These are phyloP conservation scores for Epizoanthus scotinus DNA, from an alignment of 92 coral and sea anemone genomes.

Conservation along the genomic window DNA sequence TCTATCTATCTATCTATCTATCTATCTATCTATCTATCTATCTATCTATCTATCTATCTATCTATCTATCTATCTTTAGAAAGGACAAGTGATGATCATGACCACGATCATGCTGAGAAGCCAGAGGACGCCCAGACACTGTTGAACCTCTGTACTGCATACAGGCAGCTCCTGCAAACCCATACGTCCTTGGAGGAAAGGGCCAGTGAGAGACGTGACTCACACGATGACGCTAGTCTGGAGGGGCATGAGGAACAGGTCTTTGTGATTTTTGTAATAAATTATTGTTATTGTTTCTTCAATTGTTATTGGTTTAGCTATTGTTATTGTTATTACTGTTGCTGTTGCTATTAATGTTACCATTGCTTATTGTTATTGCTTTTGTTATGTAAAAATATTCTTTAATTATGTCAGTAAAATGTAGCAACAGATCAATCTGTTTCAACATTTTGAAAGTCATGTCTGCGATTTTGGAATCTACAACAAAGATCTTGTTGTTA, in stretches of 20 bases:
- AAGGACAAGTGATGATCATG: neutral
- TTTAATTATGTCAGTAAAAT: no score
- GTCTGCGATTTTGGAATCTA: no score
- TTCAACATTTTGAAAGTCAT: no score
- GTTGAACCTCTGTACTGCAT: conserved; percentile 62
- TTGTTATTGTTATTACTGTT: neutral
- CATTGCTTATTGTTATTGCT: no score
- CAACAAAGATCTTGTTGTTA: no score
- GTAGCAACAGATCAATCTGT: no score
- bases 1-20: no score
- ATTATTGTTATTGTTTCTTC: neutral
- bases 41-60: no score
- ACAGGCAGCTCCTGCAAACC: conserved; percentile 73
- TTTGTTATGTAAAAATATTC: no score
- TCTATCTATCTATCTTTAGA: neutral
- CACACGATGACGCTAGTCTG: conserved; percentile 19
- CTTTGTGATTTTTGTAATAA: neutral
- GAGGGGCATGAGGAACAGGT: conserved; percentile 66
- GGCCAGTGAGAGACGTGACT: conserved; percentile 33
- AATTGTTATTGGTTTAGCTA: neutral
- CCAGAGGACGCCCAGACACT: conserved; percentile 66
- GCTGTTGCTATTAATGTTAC: neutral
- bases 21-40: no score
- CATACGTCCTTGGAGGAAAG: conserved; percentile 59
- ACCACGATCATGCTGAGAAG: conserved; percentile 74